phyloP scores from a whole-genome alignment of 1,140 invertebrate species.

The Cotesia glomerata region DNA sequence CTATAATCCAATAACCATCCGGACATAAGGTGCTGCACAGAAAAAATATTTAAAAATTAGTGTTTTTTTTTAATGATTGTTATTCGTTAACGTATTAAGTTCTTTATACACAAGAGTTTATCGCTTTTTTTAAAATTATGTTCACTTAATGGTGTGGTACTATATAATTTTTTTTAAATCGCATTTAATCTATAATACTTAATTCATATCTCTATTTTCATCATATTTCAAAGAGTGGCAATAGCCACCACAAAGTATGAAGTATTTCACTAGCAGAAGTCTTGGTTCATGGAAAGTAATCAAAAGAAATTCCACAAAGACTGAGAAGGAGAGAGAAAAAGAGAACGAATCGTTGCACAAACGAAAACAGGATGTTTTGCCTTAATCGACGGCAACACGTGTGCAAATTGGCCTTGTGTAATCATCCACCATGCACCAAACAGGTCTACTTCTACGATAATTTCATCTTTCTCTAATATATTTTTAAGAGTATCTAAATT shows the following conservation, averaged over 20 bases:
- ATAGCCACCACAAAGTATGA: background rate
- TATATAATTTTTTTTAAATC: background rate
- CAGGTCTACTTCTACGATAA: background rate
- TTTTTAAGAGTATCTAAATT: background rate
- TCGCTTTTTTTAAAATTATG: too few relatives aligned
- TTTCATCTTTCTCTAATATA: background rate
- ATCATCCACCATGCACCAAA: conserved; percentile 1
- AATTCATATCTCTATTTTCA: conserved; percentile 21
- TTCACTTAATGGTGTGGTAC: too few relatives aligned
- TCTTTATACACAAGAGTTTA: too few relatives aligned
- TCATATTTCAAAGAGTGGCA: conserved; percentile 18
- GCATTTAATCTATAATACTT: background rate
- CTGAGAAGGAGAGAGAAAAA: conserved; percentile 1
- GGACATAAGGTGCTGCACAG: conserved; percentile 79
- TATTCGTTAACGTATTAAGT: too few relatives aligned
- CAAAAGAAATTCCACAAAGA: conserved; percentile 33
- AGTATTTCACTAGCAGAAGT: conserved; percentile 31
- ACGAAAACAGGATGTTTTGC: conserved; percentile 52
- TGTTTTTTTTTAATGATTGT: background rate
- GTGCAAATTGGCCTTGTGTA: conserved; percentile 28
- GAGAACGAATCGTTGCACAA: conserved; percentile 47
- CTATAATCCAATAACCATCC: conserved; percentile 90
- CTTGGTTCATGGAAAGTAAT: conserved; percentile 51
- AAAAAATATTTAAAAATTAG: background rate
- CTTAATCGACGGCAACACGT: conserved; percentile 45